Evolutionary conservation across 2,888 invertebrate genomes (phyloP).

Genomic region (Parthenolecanium corni): DNA sequence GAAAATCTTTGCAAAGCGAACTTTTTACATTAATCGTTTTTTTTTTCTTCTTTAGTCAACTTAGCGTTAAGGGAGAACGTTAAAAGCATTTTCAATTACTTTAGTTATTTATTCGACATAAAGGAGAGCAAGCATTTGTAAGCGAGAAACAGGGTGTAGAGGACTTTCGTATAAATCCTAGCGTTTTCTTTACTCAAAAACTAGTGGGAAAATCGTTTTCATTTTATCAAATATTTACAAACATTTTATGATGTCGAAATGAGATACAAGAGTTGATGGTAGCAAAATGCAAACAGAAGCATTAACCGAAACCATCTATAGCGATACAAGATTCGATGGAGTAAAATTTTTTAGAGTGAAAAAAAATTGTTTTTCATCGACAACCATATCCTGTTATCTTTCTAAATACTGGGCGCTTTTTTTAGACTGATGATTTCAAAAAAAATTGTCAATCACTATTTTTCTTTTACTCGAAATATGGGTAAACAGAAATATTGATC

Average conservation of each 20-base stretch:
- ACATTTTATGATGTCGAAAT: not conserved
- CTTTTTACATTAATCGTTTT: slow-evolving; percentile 6
- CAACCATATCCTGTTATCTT: no score
- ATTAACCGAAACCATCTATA: no score
- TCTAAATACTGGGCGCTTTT: no score
- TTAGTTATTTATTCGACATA: slow-evolving; percentile 16
- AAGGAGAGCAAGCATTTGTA: not conserved
- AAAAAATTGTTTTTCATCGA: no score
- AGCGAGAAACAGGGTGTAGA: slow-evolving; percentile 7
- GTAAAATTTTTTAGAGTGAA: no score
- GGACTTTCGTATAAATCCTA: not conserved
- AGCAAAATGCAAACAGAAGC: not conserved
- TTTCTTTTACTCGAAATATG: no score
- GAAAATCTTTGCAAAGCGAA: slow-evolving; percentile 7
- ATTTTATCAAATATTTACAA: not conserved
- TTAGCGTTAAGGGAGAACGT: no score
- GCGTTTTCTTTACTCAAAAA: not conserved
- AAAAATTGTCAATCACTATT: no score
- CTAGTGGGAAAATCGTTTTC: not conserved
- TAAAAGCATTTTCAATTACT: slow-evolving; percentile 23
- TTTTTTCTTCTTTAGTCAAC: no score
- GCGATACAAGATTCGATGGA: no score
- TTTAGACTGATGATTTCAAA: no score
- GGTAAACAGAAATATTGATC: no score
- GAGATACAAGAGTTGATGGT: not conserved